Base-by-base conservation (phyloP, 2,113 vertebrate species). In the Percopsis transmontana region DNA sequence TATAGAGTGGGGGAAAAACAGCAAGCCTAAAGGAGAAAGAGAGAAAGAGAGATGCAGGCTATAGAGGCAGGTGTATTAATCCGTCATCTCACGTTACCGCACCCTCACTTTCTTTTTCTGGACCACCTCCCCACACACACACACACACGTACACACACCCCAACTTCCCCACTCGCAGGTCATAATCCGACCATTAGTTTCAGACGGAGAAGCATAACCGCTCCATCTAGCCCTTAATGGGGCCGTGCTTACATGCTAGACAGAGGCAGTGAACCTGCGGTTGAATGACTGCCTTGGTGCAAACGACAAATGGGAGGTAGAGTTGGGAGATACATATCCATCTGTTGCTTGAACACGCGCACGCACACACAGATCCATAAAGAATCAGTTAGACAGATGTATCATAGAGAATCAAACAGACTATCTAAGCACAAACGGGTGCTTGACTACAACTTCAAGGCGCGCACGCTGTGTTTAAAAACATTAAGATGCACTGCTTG, bases 141-240 rank as follows among this genome's bases (percentile, higher is more conserved):
- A 27, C 61, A 15, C 61, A 21, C 74, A 66, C 65, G 33, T 27
- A 2, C 38, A 1, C 12, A 1, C 14, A 40, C n/a, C 40, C 19
- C 11, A 1, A 20, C 23, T 21, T 63, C 57, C 20, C 20, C 14
- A 56, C 60, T 41, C 69, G 75, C 74, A 63, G 64, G 68, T 80
- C 70, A 75, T 87, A 82, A 79, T 82, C 68, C 70, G 68, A 64
- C 74, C 83, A 85, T 87, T 77, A 83, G 74, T 77, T 63, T 70
- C 76, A 77, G 79, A 73, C 48, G 58, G 68, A 74, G 61, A 75
- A 70, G 78, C 80, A 75, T 80, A 78, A 83, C 80, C 78, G 74
- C 78, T 88, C 80, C 76, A 82, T 84, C 74, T 74, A 21, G 45
- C 33, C 76, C 20, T 69, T 77, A 83, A 86, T 81, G 80, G 68